A percentile compares a stretch with the other conserved stretches of the same genome.
Conservation (phyloP, 2,113 vertebrate species). For the Rhinolophus ferrumequinum region DNA sequence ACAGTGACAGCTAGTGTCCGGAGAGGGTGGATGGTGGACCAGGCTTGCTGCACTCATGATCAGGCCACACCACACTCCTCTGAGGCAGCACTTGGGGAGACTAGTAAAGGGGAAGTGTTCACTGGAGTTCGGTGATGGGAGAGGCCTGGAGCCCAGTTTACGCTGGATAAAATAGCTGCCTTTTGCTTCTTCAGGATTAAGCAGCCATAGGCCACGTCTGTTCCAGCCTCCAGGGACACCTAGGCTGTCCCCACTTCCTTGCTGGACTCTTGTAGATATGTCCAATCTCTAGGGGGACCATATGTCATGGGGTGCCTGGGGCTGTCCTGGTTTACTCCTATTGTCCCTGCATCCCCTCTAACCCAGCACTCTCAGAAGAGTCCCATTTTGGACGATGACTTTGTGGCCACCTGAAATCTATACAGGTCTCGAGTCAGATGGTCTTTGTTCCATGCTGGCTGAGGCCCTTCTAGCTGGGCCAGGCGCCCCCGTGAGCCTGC, state of each 20-base stretch:
- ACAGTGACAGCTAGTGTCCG: neutral
- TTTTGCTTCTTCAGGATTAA: neutral
- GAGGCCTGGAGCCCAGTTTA: neutral
- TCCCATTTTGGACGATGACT: neutral
- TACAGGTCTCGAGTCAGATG: neutral
- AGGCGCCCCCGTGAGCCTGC: neutral
- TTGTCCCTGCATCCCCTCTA: neutral
- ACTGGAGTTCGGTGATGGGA: neutral
- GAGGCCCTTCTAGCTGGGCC: neutral
- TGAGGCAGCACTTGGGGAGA: neutral
- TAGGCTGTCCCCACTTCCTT: neutral
- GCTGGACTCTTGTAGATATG: neutral
- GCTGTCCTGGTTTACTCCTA: neutral
- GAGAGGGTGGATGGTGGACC: fast-evolving
- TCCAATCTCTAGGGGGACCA: neutral
- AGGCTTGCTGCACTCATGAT: neutral
- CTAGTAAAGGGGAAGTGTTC: too few relatives aligned
- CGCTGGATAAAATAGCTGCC: neutral
- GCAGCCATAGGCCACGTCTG: neutral
- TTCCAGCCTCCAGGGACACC: neutral
- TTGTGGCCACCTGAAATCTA: neutral
- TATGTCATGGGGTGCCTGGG: neutral
- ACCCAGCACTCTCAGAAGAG: neutral
- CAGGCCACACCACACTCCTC: fast-evolving
- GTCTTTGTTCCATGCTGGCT: neutral